Conservation (phyloP, 2,797 vertebrate genomes). For the Chloroceryle inda region DNA sequence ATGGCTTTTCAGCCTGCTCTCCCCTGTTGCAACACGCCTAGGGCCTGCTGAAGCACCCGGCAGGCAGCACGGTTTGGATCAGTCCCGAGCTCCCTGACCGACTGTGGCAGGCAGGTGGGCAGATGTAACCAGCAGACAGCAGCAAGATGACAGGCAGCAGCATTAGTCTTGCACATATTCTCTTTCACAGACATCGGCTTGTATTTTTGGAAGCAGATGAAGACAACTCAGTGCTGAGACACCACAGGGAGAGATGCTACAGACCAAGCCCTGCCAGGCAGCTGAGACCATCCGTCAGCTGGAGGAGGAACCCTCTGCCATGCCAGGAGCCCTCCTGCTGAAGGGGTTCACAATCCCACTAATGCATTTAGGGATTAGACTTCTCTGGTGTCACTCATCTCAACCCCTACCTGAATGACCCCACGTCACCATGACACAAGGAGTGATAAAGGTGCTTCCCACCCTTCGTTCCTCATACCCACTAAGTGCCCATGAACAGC, state of each 20-base stretch:
- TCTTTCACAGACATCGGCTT: neutral
- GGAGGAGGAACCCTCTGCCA: neutral
- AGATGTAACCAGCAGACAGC: neutral
- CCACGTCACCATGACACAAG: neutral
- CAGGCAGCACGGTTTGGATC: neutral
- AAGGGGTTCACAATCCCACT: rapidly evolving
- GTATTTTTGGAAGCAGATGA: conserved; percentile 33
- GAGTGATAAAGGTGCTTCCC: neutral
- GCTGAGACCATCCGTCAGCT: neutral
- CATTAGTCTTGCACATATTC: neutral
- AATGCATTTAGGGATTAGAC: neutral
- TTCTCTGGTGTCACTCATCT: neutral
- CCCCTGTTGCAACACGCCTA: neutral
- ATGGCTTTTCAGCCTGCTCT: neutral
- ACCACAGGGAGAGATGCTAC: neutral
- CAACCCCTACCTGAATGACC: neutral
- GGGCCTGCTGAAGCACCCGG: neutral
- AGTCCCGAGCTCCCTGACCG: neutral
- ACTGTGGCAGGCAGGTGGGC: neutral
- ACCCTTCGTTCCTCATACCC: neutral
- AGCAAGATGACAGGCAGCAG: neutral
- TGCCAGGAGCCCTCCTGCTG: neutral
- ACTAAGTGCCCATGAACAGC: neutral
- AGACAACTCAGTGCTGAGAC: neutral
- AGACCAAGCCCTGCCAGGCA: neutral